Evolutionary conservation across 2,797 vertebrate species (phyloP).

Genomic region (Tinamus major): DNA sequence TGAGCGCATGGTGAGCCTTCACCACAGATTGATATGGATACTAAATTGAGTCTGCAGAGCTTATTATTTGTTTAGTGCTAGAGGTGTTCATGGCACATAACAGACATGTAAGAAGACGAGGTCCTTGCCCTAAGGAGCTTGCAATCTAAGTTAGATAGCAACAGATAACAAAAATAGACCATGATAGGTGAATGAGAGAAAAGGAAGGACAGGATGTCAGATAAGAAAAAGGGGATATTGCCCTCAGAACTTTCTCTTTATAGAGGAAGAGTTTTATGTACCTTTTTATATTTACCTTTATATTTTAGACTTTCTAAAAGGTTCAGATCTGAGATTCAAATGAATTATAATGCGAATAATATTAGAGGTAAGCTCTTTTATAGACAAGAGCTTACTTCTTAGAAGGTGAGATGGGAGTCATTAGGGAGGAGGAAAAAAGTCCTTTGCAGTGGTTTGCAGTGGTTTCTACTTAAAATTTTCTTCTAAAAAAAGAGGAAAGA

Average conservation of each 20-base stretch:
- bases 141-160: conserved; percentile 48
- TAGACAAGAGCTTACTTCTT: no score
- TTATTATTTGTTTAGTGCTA: conserved; percentile 64
- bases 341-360: background rate
- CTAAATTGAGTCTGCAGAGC: conserved; percentile 56
- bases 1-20: conserved; percentile 41
- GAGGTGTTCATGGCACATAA: conserved; percentile 52
- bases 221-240: background rate
- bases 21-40: conserved; percentile 64
- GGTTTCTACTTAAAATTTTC: no score
- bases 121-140: conserved; percentile 51
- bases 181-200: background rate
- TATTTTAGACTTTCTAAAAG: background rate
- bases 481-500: background rate
- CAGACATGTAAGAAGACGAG: conserved; percentile 39
- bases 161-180: conserved; percentile 51
- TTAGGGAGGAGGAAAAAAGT: background rate
- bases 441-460: background rate
- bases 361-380: background rate
- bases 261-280: background rate
- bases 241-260: background rate
- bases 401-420: background rate
- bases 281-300: background rate
- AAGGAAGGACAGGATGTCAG: conserved; percentile 15
- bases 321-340: background rate